Evolutionary conservation across 2,888 invertebrate species (phyloP), one percentile per base, ranked within the genome.

Genomic region (Lissocephala sabroskyi): DNA sequence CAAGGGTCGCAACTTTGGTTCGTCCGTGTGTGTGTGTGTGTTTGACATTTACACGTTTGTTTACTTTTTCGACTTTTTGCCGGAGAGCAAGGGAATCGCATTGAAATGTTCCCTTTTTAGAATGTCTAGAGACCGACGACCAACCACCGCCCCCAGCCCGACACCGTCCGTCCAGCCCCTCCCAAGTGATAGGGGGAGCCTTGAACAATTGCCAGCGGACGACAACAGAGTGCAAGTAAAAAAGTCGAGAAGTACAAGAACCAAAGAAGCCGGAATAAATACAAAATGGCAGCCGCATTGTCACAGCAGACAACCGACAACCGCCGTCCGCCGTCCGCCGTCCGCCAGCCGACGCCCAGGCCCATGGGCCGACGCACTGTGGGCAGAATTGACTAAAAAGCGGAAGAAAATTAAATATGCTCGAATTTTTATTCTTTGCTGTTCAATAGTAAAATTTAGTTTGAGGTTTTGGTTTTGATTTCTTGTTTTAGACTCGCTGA

Each of bases 11-110:
- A 23, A n/a, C 7, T 23, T 23, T 39, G 29, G 10, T 14, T 11
- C 41, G n/a, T 19, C 10, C 28, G 5, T 44, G 29, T 45, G 29
- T 53, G 43, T 41, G 40, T 45, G 43, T 44, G 51, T 39, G 19
- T 48, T 35, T 56, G 57, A 56, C 51, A 56, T 57, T 57, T 51
- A 35, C 51, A 57, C 56, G 51, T 56, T 57, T 56, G 56, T 57
- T 57, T 57, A 45, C 52, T 52, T 45, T 54, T 51, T 42, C 47
- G 52, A 54, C 52, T 54, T 51, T 51, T n/a, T n/a, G n/a, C n/a
- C n/a, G n/a, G n/a, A n/a, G n/a, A n/a, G n/a, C n/a, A n/a, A 41
- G 19, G 35, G 40, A 14, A 37, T 16, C 37, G 19, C 36, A 36
- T 13, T 14, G 36, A 36, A 9, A 7, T 13, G 9, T 11, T 29